These are phyloP conservation scores for Agrotis clavis DNA, from an alignment of 2,888 invertebrate genomes.

Conservation along the genomic window DNA sequence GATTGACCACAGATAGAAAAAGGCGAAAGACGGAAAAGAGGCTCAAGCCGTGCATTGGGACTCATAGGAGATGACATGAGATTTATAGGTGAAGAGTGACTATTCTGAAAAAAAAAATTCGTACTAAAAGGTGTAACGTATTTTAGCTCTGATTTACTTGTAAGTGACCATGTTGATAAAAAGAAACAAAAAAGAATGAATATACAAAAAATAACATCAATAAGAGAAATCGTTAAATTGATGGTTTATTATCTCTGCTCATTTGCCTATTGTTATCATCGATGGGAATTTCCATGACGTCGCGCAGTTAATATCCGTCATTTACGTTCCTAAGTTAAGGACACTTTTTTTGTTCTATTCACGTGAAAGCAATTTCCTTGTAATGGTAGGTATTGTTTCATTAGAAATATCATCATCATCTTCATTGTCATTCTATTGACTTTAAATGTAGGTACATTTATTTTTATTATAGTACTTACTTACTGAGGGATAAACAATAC, in stretches of 20 bases:
- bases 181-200: not conserved
- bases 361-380: constrained; percentile 42
- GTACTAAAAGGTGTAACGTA: too few species aligned
- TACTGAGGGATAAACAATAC: not conserved
- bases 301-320: constrained; percentile 22
- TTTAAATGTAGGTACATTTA: constrained; percentile 3
- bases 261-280: constrained; percentile 60
- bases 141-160: too few species aligned
- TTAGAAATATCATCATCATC: not conserved
- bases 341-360: constrained; percentile 38
- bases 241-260: constrained; percentile 34
- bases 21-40: too few species aligned
- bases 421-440: constrained; percentile 8
- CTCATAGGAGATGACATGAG: too few species aligned
- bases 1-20: too few species aligned
- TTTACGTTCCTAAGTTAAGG: constrained; percentile 28
- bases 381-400: constrained; percentile 29
- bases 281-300: constrained; percentile 46
- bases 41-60: too few species aligned
- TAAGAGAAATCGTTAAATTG: constrained; percentile 53
- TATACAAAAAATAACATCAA: not conserved
- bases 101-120: too few species aligned
- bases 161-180: too few species aligned
- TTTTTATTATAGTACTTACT: not conserved
- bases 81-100: too few species aligned